Evolutionary conservation across 2,113 vertebrate species (phyloP).

Genomic region (Pluvialis apricaria): DNA sequence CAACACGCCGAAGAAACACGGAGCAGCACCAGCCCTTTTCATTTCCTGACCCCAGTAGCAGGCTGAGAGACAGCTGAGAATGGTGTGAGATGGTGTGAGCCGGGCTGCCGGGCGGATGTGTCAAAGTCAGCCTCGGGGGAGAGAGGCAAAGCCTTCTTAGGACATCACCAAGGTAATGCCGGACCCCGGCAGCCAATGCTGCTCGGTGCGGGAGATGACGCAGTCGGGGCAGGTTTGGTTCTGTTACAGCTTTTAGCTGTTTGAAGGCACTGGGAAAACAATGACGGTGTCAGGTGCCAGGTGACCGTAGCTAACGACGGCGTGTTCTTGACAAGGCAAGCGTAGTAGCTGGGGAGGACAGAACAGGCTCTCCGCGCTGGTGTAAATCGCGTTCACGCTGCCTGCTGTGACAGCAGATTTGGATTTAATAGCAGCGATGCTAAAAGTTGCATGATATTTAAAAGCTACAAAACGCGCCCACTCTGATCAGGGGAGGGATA

Average conservation of each 20-base stretch:
- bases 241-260: background rate
- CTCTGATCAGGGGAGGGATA: constrained; percentile 26
- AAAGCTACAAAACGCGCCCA: constrained; percentile 36
- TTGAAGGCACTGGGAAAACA: background rate
- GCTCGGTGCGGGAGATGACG: accelerated
- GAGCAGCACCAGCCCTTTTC: background rate
- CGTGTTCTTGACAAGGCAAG: background rate
- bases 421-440: background rate
- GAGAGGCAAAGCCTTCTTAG: background rate
- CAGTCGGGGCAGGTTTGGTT: background rate
- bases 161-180: background rate
- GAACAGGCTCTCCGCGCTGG: background rate
- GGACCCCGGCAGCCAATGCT: accelerated
- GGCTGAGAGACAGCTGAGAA: background rate
- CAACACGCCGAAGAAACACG: accelerated
- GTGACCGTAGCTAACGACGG: background rate
- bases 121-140: background rate
- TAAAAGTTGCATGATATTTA: constrained; percentile 58
- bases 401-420: constrained; percentile 3
- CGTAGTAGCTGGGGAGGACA: background rate
- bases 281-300: background rate
- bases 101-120: accelerated
- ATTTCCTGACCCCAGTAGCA: background rate
- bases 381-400: background rate
- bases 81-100: background rate